Percentiles rank a stretch among this genome's conserved stretches.
These are phyloP conservation scores for Theocolax elegans DNA, from an alignment of 1,140 invertebrate species.

Conservation along the genomic window DNA sequence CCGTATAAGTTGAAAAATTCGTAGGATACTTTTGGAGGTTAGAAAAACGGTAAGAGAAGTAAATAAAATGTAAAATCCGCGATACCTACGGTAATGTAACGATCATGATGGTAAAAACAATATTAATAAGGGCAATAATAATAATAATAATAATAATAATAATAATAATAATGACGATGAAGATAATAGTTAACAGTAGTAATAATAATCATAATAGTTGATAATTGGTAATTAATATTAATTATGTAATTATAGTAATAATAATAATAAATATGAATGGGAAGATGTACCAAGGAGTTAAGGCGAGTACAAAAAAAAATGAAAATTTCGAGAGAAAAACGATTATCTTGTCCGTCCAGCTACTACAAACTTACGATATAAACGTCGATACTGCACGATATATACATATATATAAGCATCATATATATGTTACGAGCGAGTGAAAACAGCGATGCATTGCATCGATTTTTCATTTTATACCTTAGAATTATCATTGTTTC, in stretches of 20 bases:
- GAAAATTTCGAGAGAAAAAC: slow-evolving; percentile 1
- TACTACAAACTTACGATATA: slow-evolving; percentile 29
- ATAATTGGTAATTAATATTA: neutral
- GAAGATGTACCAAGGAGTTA: slow-evolving; percentile 14
- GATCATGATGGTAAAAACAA: neutral
- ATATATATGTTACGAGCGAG: slow-evolving; percentile 6
- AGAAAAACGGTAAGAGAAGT: neutral
- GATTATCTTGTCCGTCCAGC: slow-evolving; percentile 5
- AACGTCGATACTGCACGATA: slow-evolving; percentile 28
- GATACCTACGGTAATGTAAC: neutral
- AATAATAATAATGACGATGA: too few species aligned
- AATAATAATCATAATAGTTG: neutral
- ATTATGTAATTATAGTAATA: neutral
- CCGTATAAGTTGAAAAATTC: slow-evolving; percentile 7
- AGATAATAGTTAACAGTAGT: too few species aligned
- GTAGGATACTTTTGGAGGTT: neutral
- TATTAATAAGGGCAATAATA: neutral
- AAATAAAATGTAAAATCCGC: slow-evolving; percentile 10
- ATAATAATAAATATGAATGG: neutral
- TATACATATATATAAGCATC: slow-evolving; percentile 12
- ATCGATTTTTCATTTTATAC: neutral
- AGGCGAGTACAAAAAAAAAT: slow-evolving; percentile 2
- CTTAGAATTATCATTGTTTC: neutral
- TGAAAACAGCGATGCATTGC: slow-evolving; percentile 26
- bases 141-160: too few species aligned